These are phyloP conservation scores for Alitta virens DNA, from an alignment of 2,888 invertebrate genomes.

Conservation along the genomic window DNA sequence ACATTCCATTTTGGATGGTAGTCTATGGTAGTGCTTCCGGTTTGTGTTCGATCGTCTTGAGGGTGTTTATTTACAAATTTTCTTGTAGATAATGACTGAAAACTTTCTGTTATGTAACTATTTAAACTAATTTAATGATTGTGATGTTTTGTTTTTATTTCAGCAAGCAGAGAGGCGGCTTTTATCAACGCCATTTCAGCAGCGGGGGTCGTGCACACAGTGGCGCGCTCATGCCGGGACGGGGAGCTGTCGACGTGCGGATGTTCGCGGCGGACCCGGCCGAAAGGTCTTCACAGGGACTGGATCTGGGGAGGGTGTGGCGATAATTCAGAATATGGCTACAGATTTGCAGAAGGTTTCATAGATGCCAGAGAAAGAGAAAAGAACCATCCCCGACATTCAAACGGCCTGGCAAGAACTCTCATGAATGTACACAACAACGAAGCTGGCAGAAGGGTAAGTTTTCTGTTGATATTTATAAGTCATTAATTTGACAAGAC, in stretches of 20 bases:
- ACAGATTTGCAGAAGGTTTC: conserved; percentile 88
- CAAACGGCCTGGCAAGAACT: conserved; percentile 76
- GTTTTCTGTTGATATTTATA: no score
- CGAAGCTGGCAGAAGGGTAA: conserved; percentile 93
- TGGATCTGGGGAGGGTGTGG: conserved; percentile 99
- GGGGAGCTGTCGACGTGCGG: conserved; percentile 87
- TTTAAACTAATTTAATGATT: neutral
- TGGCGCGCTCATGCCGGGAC: conserved; percentile 87
- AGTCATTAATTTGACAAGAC: no score
- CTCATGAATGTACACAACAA: conserved; percentile 98
- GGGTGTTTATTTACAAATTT: no score
- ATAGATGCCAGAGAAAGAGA: conserved; percentile 83
- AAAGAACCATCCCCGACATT: conserved; percentile 76
- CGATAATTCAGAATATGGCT: conserved; percentile 84
- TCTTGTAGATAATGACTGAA: no score
- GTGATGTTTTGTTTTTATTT: neutral
- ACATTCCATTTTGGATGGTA: no score
- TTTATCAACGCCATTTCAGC: conserved; percentile 64
- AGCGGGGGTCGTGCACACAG: conserved; percentile 76
- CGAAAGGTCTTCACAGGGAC: conserved; percentile 79
- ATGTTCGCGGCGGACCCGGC: conserved; percentile 79
- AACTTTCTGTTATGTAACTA: no score
- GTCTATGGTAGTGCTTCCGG: no score
- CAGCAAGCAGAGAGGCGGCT: conserved; percentile 60
- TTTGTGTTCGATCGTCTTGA: no score